Evolutionary conservation across 2,113 vertebrate genomes (phyloP).

Genomic region (Lampris megalopsis): DNA sequence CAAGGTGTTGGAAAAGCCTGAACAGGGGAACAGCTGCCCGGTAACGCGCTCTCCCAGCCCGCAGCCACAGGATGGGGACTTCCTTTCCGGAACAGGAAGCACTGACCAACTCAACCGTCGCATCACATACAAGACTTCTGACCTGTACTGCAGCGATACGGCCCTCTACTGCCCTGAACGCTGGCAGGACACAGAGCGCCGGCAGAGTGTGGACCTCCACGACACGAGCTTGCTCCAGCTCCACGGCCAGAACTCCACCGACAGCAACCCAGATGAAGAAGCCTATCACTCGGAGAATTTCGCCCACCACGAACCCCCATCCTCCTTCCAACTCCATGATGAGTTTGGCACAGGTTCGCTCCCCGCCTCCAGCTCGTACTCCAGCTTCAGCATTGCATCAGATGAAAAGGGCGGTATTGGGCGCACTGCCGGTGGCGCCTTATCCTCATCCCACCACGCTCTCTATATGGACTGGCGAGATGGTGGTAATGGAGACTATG

Average conservation of each 20-base stretch:
- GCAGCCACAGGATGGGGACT: slow-evolving; percentile 72
- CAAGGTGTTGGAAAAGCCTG: slow-evolving; percentile 91
- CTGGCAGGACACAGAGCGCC: slow-evolving; percentile 83
- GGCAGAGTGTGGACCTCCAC: slow-evolving; percentile 88
- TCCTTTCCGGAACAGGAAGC: slow-evolving; percentile 78
- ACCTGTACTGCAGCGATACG: slow-evolving; percentile 93
- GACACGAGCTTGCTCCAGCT: slow-evolving; percentile 83
- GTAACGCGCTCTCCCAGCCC: slow-evolving; percentile 86
- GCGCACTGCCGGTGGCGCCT: slow-evolving; percentile 83
- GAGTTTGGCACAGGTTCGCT: slow-evolving; percentile 87
- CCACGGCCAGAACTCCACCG: slow-evolving; percentile 88
- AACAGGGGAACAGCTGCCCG: slow-evolving; percentile 85
- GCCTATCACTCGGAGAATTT: slow-evolving; percentile 86
- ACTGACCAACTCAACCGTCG: slow-evolving; percentile 82
- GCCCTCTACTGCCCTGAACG: slow-evolving; percentile 93
- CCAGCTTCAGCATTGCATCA: slow-evolving; percentile 91
- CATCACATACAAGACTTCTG: slow-evolving; percentile 86
- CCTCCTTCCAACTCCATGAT: slow-evolving; percentile 77
- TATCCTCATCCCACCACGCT: slow-evolving; percentile 91
- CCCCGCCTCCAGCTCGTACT: slow-evolving; percentile 91
- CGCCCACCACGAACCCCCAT: slow-evolving; percentile 84
- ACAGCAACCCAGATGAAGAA: slow-evolving; percentile 89
- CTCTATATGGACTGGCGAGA: slow-evolving; percentile 90
- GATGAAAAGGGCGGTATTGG: slow-evolving; percentile 89
- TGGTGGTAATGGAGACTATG: slow-evolving; percentile 81